Evolutionary conservation across 2,797 vertebrate genomes (phyloP), one percentile per base, ranked within the genome.

Genomic region (Enteromius mattozi): DNA sequence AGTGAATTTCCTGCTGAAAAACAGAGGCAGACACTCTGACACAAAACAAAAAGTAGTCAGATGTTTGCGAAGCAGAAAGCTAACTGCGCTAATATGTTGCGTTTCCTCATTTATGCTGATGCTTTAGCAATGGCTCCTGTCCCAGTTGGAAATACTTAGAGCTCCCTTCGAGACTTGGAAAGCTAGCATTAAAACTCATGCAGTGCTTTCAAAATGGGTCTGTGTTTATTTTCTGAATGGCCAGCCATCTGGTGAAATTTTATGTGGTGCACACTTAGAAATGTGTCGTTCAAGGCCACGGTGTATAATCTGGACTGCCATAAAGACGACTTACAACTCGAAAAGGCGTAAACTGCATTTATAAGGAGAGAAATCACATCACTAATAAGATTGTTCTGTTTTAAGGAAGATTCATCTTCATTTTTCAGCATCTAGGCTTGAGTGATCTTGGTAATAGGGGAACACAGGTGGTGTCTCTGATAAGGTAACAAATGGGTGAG

Each of bases 391-490:
- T 68, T 76, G 30, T 51, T 75, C 42, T 51, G 2, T 56, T 65
- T 56, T 51, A 17, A 54, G 72, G 59, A 19, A 76, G 51, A 76
- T 68, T 19, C 16, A 42, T 76, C 71, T 76, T 65, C 42, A 66
- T 54, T 51, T 75, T 75, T 82, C 16, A 40, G 54, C 71, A 83
- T 66, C 61, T n/a, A 37, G n/a, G 72, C 63, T 56, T 77, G 35
- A 56, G 61, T 77, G 74, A 68, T 77, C 17, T 42, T 77, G 61
- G 63, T 76, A 83, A 77, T 69, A 82, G 72, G 61, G 72, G 33
- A 76, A 83, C 72, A 83, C 47, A 77, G 74, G 72, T 83, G 81
- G 61, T 56, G 72, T 77, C 47, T 83, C 35, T 76, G 82, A 83
- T 83, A 77, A 56, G 81, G 72, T 75, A 37, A 69, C 61, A 69